Evolutionary conservation across 2,797 vertebrate genomes (phyloP), one percentile per base, ranked within the genome.

Genomic region (Coluber constrictor): DNA sequence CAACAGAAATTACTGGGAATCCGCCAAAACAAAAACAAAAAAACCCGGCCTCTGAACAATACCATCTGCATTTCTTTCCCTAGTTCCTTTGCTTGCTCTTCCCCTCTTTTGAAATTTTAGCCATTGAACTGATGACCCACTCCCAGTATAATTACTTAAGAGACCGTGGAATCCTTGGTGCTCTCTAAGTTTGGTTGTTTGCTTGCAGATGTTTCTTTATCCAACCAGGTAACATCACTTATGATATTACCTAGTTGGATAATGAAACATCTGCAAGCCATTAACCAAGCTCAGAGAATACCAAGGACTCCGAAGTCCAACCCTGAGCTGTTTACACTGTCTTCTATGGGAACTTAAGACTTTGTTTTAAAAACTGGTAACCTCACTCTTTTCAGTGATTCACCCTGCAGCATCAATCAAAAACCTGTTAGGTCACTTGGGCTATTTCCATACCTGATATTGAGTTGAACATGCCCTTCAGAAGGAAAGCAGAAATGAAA

Each of bases 401-500:
- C 10, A 83, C 93, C 5, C 92, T 12, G 2, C n/a, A 94, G 94
- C 93, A 95, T 94, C 94, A 96, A 15, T 95, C 70, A 96, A 95
- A 93, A 94, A 66, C 95, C 93, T 93, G 63, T 57, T 95, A 94
- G 88, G 92, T 43, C 92, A 87, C 32, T 70, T 54, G 92, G 95
- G 95, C 92, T 95, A 83, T 89, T 93, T 94, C 91, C 87, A 92
- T 90, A 66, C 92, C 15, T 93, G 86, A 96, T 92, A 96, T 91
- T 91, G 88, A 92, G 87, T 94, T 95, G 92, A 94, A 94, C 92
- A 11, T 15, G 83, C 90, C 95, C 91, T 91, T 92, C 92, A 95
- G 93, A 56, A 96, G 79, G 54, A 95, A 92, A 74, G 27, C 89
- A 94, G 92, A 87, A 95, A 93, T n/a, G 89, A 93, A 93, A 95